A percentile compares a stretch with the other conserved stretches of the same genome.
Evolutionary conservation across 2,888 invertebrate species (phyloP).

Genomic region (Morpho helenor): DNA sequence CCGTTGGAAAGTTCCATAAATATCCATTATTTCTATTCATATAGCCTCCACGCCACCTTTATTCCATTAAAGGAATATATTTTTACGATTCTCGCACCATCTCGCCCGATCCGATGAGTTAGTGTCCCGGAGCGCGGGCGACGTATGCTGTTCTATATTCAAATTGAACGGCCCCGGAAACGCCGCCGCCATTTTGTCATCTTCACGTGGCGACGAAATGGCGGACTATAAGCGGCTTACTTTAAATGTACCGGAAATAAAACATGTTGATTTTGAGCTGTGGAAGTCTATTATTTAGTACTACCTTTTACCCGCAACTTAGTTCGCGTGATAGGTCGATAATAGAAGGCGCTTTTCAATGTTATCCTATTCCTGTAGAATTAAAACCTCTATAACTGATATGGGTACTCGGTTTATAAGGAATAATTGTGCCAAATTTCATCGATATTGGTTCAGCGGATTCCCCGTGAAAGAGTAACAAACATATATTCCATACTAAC

Average conservation of each 20-base stretch:
- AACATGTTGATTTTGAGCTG: conserved; percentile 26
- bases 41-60: conserved; percentile 32
- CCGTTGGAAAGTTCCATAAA: too few species aligned
- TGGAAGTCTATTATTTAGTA: background rate
- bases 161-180: conserved; percentile 67
- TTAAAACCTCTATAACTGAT: too few species aligned
- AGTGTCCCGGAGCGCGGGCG: conserved; percentile 68
- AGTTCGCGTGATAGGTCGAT: too few species aligned
- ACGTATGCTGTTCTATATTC: conserved; percentile 78
- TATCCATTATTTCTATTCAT: background rate
- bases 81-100: conserved; percentile 73
- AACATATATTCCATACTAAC: too few species aligned
- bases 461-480: too few species aligned
- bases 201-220: conserved; percentile 57
- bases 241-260: conserved; percentile 29
- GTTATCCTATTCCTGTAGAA: too few species aligned
- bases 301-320: too few species aligned
- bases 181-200: conserved; percentile 72
- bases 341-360: too few species aligned
- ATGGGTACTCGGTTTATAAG: too few species aligned
- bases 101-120: conserved; percentile 76
- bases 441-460: too few species aligned
- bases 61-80: conserved; percentile 64
- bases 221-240: conserved; percentile 48
- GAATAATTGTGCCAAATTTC: too few species aligned